Evolutionary conservation across 2,888 invertebrate species (phyloP).

Genomic region (Microplitis manilae): DNA sequence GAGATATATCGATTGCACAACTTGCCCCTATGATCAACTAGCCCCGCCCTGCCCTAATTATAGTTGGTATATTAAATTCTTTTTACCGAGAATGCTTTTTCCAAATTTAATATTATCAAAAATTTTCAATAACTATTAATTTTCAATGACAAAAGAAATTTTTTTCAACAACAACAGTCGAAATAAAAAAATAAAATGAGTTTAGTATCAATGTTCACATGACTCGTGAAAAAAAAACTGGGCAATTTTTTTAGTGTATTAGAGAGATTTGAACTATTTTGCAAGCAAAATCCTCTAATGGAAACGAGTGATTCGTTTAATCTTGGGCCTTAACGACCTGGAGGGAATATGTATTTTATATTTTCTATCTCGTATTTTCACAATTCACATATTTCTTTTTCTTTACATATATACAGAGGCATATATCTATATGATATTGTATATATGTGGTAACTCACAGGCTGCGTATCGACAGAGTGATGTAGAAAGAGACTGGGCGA

Average conservation of each 20-base stretch:
- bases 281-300: slow-evolving; percentile 10
- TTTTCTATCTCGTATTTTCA: not conserved
- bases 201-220: slow-evolving; percentile 22
- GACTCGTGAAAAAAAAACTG: not conserved
- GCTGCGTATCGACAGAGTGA: slow-evolving; percentile 6
- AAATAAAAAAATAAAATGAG: not conserved
- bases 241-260: not conserved
- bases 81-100: too few species aligned
- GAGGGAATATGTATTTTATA: not conserved
- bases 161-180: not conserved
- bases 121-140: not conserved
- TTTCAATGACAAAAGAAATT: not conserved
- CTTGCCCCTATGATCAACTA: too few species aligned
- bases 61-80: too few species aligned
- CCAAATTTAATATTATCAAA: not conserved
- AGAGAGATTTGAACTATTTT: not conserved
- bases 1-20: too few species aligned
- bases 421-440: not conserved
- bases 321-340: slow-evolving; percentile 5
- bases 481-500: not conserved
- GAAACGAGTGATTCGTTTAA: slow-evolving; percentile 7
- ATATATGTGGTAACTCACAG: not conserved
- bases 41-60: too few species aligned
- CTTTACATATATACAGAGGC: not conserved
- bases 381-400: not conserved